Evolutionary conservation across 2,797 vertebrate genomes (phyloP).

Genomic region (Acanthopagrus latus): DNA sequence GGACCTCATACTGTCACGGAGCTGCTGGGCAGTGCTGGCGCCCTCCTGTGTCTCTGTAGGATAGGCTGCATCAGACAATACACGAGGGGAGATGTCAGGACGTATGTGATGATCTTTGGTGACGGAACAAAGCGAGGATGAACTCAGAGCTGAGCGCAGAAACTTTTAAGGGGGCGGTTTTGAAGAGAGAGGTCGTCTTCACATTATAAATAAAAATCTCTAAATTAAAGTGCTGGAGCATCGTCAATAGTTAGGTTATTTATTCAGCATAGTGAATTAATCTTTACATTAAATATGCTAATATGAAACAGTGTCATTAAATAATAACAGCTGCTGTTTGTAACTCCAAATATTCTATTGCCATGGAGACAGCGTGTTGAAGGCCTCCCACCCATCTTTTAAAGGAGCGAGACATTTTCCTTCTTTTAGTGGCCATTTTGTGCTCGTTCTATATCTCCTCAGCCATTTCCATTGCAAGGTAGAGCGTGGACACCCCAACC

Average conservation of each 20-base stretch:
- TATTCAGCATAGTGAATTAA: background rate
- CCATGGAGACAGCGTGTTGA: background rate
- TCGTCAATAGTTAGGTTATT: background rate
- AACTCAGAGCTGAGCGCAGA: background rate
- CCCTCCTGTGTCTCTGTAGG: constrained; percentile 49
- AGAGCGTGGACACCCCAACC: too few species aligned
- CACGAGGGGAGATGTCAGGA: constrained; percentile 1
- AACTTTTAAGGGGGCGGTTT: background rate
- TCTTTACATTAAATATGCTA: background rate
- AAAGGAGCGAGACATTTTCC: background rate
- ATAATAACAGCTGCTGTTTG: background rate
- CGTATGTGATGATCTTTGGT: background rate
- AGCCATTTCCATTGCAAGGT: too few species aligned
- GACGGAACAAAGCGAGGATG: background rate
- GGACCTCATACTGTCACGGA: constrained; percentile 44
- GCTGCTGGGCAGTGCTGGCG: constrained; percentile 45
- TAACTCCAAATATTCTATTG: background rate
- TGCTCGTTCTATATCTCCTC: too few species aligned
- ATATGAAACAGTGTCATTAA: background rate
- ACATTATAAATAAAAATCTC: background rate
- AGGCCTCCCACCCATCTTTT: background rate
- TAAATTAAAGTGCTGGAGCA: background rate
- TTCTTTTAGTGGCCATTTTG: background rate
- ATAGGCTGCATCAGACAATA: constrained; percentile 9
- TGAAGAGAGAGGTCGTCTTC: background rate